Percentiles rank a stretch among this genome's conserved stretches.
These are phyloP conservation scores for Conus betulinus DNA, from an alignment of 1,140 invertebrate genomes.

Conservation along the genomic window DNA sequence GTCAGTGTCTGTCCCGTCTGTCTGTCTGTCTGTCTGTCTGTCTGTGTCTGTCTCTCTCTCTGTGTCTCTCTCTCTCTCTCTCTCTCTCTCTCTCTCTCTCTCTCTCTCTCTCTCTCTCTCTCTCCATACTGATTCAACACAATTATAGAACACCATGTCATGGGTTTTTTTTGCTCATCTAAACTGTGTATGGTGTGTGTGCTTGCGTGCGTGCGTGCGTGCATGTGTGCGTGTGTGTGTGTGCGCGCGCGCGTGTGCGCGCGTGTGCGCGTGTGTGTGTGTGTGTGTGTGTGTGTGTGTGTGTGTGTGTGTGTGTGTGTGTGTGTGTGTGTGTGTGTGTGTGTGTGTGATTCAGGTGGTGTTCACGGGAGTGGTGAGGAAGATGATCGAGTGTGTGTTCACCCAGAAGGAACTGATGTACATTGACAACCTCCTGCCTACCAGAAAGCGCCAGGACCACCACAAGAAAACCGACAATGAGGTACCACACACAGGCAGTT, in stretches of 20 bases:
- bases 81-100: neutral
- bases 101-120: neutral
- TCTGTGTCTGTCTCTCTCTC: neutral
- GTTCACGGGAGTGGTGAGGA: slow-evolving; percentile 97
- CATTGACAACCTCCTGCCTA: slow-evolving; percentile 96
- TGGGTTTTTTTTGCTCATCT: too few species aligned
- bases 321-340: neutral
- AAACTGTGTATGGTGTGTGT: neutral
- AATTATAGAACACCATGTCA: too few species aligned
- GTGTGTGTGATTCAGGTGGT: slow-evolving; percentile 82
- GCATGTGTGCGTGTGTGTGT: neutral
- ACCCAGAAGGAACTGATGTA: slow-evolving; percentile 95
- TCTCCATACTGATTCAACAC: neutral
- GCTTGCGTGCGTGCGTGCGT: neutral
- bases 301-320: neutral
- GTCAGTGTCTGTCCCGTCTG: neutral
- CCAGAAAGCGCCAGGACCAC: slow-evolving; percentile 25
- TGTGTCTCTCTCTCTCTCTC: neutral
- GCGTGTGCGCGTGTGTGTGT: too few species aligned
- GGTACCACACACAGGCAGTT: slow-evolving; percentile 14
- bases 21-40: neutral
- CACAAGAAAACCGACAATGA: slow-evolving; percentile 52
- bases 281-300: neutral
- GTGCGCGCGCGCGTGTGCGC: too few species aligned
- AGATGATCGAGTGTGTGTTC: slow-evolving; percentile 92